phyloP scores from a whole-genome alignment of 2,113 vertebrate species.

The Nothoprocta perdicaria region DNA sequence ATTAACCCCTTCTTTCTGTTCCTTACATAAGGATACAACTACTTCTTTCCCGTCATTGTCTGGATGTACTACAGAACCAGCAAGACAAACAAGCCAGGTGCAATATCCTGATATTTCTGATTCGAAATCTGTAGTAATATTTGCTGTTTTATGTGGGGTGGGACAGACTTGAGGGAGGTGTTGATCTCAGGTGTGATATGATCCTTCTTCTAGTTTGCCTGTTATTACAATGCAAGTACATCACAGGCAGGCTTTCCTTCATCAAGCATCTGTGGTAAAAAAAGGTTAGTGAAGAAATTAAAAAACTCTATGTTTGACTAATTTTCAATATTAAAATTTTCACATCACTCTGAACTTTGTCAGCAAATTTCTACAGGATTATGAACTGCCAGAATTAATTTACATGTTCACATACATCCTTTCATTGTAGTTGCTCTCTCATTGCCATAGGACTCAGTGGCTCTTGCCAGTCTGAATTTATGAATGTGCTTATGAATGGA shows the following conservation, averaged over 20 bases:
- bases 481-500: neutral
- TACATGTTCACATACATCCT: too few species aligned
- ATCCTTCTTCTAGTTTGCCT: neutral
- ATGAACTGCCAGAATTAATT: neutral
- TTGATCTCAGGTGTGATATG: neutral
- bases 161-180: neutral
- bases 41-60: neutral
- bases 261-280: neutral
- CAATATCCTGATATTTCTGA: neutral
- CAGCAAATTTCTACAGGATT: neutral
- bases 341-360: neutral
- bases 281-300: neutral
- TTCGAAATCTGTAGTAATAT: neutral
- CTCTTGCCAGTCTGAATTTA: neutral
- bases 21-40: neutral
- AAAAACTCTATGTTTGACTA: neutral
- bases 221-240: neutral
- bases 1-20: neutral
- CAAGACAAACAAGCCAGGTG: neutral
- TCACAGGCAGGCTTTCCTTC: neutral
- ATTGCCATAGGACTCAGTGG: neutral
- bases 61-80: neutral
- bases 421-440: neutral
- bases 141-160: neutral
- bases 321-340: neutral